Percentiles rank a stretch among this genome's conserved stretches.
Evolutionary conservation across 2,113 vertebrate genomes (phyloP).

Genomic region (Narcine bancroftii): DNA sequence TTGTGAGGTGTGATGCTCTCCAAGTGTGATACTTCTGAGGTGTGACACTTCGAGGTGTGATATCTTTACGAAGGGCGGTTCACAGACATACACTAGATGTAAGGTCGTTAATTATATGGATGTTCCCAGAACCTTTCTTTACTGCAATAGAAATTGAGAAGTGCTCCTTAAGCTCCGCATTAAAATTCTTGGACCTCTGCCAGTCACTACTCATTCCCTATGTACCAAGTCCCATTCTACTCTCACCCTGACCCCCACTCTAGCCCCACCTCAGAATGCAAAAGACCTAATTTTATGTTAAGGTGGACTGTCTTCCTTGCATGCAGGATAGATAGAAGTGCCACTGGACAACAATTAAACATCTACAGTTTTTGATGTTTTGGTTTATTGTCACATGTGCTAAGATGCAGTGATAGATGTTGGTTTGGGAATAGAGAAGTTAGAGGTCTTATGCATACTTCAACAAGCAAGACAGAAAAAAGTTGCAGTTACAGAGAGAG

Average conservation of each 20-base stretch:
- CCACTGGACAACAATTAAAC: neutral
- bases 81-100: neutral
- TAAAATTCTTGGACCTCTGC: neutral
- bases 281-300: neutral
- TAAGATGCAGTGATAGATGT: too few relatives aligned
- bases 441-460: too few relatives aligned
- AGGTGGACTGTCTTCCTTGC: neutral
- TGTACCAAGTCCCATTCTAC: too few relatives aligned
- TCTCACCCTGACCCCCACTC: too few relatives aligned
- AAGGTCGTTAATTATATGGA: neutral
- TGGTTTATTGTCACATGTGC: too few relatives aligned
- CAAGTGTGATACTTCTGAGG: neutral
- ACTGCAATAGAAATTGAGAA: neutral
- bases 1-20: neutral
- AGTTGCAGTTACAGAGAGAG: too few relatives aligned
- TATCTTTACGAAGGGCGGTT: neutral
- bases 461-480: too few relatives aligned
- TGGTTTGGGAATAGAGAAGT: too few relatives aligned
- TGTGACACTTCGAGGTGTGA: slow-evolving; percentile 1
- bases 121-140: neutral
- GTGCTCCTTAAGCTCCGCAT: neutral
- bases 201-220: neutral
- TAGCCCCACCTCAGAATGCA: neutral
- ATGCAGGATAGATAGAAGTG: neutral
- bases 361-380: neutral